These are phyloP conservation scores for Seira sanloemensis DNA, from an alignment of 2,888 invertebrate genomes.

Conservation along the genomic window DNA sequence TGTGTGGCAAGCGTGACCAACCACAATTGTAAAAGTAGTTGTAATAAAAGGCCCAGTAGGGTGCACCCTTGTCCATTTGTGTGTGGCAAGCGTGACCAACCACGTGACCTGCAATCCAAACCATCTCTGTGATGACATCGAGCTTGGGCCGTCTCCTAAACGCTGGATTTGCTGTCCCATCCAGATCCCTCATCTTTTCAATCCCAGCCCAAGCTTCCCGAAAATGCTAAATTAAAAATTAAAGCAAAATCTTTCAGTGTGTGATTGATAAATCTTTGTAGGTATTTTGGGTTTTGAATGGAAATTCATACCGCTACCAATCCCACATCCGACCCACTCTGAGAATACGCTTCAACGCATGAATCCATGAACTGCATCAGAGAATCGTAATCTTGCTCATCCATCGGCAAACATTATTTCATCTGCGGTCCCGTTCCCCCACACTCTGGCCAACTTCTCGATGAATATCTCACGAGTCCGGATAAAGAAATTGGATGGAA, in stretches of 20 bases:
- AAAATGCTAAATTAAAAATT: slow-evolving; percentile 26
- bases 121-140: slow-evolving; percentile 33
- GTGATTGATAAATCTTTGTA: too few relatives aligned
- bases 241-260: too few relatives aligned
- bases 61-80: background rate
- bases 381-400: background rate
- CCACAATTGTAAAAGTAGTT: slow-evolving; percentile 16
- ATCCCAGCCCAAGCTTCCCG: background rate
- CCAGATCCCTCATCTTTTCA: background rate
- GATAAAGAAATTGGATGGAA: slow-evolving; percentile 31
- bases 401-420: background rate
- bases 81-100: slow-evolving; percentile 6
- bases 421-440: slow-evolving; percentile 13
- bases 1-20: background rate
- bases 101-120: slow-evolving; percentile 47
- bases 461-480: slow-evolving; percentile 39
- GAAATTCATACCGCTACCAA: too few relatives aligned
- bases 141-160: background rate
- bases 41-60: slow-evolving; percentile 35
- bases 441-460: slow-evolving; percentile 20
- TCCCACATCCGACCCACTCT: too few relatives aligned
- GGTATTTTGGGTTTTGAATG: too few relatives aligned
- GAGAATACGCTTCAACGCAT: too few relatives aligned
- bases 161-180: background rate
- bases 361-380: background rate